Evolutionary conservation across 2,113 vertebrate genomes (phyloP).

Genomic region (Laticauda laticaudata): DNA sequence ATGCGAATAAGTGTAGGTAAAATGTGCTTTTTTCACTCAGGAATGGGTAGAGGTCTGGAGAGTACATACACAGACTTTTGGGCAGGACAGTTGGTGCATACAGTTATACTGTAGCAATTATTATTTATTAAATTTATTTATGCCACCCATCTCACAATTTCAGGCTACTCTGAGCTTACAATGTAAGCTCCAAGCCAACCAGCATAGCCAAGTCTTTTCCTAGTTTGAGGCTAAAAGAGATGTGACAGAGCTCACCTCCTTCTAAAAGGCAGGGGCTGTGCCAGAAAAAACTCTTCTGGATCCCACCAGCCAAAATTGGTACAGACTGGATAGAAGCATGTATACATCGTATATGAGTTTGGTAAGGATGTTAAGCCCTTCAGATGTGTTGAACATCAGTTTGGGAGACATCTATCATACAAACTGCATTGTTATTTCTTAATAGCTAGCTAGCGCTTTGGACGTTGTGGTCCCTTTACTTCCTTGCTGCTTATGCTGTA

Average conservation of each 20-base stretch:
- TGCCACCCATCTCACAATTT: background rate
- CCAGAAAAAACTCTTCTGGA: background rate
- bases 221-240: background rate
- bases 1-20: background rate
- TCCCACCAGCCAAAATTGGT: background rate
- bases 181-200: background rate
- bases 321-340: background rate
- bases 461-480: background rate
- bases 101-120: background rate
- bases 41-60: background rate
- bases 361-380: background rate
- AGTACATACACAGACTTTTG: background rate
- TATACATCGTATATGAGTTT: background rate
- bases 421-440: background rate
- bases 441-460: background rate
- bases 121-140: background rate
- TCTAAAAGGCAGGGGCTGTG: background rate
- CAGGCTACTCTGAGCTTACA: background rate
- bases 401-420: background rate
- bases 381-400: background rate
- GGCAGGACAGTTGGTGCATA: background rate
- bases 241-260: background rate
- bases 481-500: background rate
- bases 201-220: background rate
- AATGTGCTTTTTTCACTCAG: background rate